phyloP scores from a whole-genome alignment of 92 coral and sea anemone genomes.

The Palythoa grandiflora region DNA sequence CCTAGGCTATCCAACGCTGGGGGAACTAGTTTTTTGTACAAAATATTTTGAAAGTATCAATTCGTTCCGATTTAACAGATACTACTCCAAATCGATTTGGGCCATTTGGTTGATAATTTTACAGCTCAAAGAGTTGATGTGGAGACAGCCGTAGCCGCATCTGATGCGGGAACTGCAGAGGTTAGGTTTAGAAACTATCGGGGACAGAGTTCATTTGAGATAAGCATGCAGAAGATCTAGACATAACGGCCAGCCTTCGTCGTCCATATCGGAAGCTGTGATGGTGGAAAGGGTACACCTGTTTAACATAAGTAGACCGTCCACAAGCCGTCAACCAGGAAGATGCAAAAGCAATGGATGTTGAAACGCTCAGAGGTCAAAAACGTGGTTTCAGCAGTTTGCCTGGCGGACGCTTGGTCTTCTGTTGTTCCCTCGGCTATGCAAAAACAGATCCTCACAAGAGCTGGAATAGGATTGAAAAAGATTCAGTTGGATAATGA shows the following conservation, averaged over 20 bases:
- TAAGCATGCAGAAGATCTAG: conserved; percentile 13
- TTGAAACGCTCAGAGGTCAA: no score
- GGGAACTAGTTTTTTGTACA: no score
- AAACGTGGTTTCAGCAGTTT: not conserved
- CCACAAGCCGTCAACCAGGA: conserved; percentile 13
- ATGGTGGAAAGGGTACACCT: conserved; percentile 7
- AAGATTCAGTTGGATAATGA: conserved; percentile 49
- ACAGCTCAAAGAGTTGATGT: conserved; percentile 11
- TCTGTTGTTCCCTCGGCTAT: conserved; percentile 39
- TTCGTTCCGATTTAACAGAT: not conserved
- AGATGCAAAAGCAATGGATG: not conserved
- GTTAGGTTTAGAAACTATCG: conserved; percentile 21
- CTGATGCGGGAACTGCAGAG: conserved; percentile 6
- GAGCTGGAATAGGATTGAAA: conserved; percentile 45
- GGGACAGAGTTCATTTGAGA: conserved; percentile 40
- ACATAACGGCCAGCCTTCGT: conserved; percentile 20
- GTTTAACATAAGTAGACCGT: conserved; percentile 19
- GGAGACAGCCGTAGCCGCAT: not conserved
- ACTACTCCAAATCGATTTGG: conserved; percentile 2
- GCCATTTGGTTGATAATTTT: not conserved
- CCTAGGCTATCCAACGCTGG: no score
- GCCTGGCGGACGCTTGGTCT: conserved; percentile 41
- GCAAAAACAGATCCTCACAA: conserved; percentile 39
- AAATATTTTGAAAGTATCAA: no score
- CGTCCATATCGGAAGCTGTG: conserved; percentile 30